These are phyloP conservation scores for Fundulus diaphanus DNA, from an alignment of 2,797 vertebrate species.

Conservation along the genomic window DNA sequence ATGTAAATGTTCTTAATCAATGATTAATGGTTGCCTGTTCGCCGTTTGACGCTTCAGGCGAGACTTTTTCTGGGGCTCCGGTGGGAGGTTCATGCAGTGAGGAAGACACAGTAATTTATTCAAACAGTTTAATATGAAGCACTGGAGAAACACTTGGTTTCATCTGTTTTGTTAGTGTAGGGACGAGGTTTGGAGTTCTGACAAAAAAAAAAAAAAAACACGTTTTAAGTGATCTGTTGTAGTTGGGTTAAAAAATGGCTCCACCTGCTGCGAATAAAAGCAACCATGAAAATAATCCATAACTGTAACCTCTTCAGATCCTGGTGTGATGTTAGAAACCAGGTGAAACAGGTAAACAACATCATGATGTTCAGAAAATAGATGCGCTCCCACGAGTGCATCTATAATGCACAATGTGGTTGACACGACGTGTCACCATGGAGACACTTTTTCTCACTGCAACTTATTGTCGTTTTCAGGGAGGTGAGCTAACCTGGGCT, in stretches of 20 bases:
- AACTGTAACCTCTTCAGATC: neutral
- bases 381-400: slow-evolving; percentile 28
- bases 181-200: neutral
- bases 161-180: slow-evolving; percentile 16
- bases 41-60: slow-evolving; percentile 49
- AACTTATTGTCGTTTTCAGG: slow-evolving; percentile 51
- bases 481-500: slow-evolving; percentile 15
- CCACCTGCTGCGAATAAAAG: neutral
- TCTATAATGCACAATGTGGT: slow-evolving; percentile 24
- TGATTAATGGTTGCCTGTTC: slow-evolving; percentile 71
- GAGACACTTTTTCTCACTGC: slow-evolving; percentile 59
- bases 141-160: slow-evolving; percentile 5
- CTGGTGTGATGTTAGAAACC: slow-evolving; percentile 22
- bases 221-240: neutral
- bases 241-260: slow-evolving; percentile 11
- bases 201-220: neutral
- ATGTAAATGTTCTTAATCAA: slow-evolving; percentile 73
- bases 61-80: slow-evolving; percentile 54
- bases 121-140: slow-evolving; percentile 37
- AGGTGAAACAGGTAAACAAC: slow-evolving; percentile 50
- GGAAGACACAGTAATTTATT: slow-evolving; percentile 56
- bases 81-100: slow-evolving; percentile 64
- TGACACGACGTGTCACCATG: slow-evolving; percentile 69
- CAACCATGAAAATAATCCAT: slow-evolving; percentile 12
- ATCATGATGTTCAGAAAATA: slow-evolving; percentile 48